These are phyloP conservation scores for Cyclophora albipunctata DNA, from an alignment of 2,888 invertebrate genomes.

Conservation along the genomic window DNA sequence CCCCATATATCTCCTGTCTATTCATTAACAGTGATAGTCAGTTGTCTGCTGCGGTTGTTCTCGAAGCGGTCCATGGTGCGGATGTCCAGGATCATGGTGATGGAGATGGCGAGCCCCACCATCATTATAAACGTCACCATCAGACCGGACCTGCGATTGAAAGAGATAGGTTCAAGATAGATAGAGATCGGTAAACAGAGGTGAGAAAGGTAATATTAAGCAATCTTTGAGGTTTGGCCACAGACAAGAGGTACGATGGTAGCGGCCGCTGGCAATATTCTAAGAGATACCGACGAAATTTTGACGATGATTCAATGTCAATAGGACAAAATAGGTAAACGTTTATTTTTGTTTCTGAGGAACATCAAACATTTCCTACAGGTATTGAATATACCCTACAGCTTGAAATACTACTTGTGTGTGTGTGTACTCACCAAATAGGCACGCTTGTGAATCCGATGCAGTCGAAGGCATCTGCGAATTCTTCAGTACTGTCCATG, in stretches of 20 bases:
- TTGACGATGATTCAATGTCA: no score
- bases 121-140: conserved; percentile 86
- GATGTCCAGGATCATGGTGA: conserved; percentile 92
- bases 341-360: no score
- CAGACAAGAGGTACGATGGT: no score
- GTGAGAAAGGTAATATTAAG: no score
- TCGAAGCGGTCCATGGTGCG: conserved; percentile 98
- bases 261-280: no score
- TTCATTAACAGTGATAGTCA: conserved; percentile 86
- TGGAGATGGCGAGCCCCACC: conserved; percentile 84
- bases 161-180: no score
- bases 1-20: conserved; percentile 34
- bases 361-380: no score
- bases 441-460: conserved; percentile 92
- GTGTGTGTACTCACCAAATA: conserved; percentile 84
- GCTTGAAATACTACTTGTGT: background rate
- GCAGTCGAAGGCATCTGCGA: conserved; percentile 90
- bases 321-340: no score
- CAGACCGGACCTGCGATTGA: conserved; percentile 80
- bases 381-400: background rate
- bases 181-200: no score
- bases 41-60: conserved; percentile 94
- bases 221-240: no score
- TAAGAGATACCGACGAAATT: no score
- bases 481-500: conserved; percentile 71